A percentile compares a stretch with the other conserved stretches of the same genome.
Conservation (phyloP, 2,888 invertebrate species). For the Resseliella maxima region DNA sequence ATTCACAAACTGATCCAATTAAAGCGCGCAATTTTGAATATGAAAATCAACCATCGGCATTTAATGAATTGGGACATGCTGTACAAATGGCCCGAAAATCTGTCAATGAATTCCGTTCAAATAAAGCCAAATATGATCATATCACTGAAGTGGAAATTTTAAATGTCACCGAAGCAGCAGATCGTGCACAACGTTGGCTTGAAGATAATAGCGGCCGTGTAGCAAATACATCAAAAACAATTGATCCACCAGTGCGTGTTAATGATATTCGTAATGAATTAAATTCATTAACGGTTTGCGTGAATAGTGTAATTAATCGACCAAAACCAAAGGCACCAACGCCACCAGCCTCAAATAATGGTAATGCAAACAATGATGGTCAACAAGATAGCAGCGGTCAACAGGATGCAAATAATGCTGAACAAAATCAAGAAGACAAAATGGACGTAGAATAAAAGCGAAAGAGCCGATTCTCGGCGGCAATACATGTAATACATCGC, state of each 20-base stretch:
- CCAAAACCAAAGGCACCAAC: constrained; percentile 82
- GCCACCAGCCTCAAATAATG: constrained; percentile 33
- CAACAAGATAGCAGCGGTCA: not conserved
- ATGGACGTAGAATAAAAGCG: constrained; percentile 57
- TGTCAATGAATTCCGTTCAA: constrained; percentile 76
- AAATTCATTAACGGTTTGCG: constrained; percentile 70
- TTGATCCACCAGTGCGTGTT: constrained; percentile 80
- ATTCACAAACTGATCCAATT: constrained; percentile 89
- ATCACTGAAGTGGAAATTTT: constrained; percentile 84
- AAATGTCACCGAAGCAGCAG: constrained; percentile 76
- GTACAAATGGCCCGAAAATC: constrained; percentile 86
- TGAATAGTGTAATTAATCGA: constrained; percentile 86
- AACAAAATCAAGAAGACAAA: constrained; percentile 56
- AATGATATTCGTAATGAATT: constrained; percentile 84
- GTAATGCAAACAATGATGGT: not conserved
- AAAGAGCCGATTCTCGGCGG: constrained; percentile 26
- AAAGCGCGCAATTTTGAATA: constrained; percentile 84
- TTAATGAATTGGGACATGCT: constrained; percentile 83
- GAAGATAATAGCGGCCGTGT: constrained; percentile 79
- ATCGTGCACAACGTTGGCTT: constrained; percentile 83
- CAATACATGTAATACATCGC: not conserved
- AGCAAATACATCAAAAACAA: constrained; percentile 74
- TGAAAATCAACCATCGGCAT: constrained; percentile 80
- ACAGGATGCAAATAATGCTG: not conserved
- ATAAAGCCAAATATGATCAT: constrained; percentile 82